phyloP scores from a whole-genome alignment of 2,797 vertebrate genomes.

The Ciconia nigra region DNA sequence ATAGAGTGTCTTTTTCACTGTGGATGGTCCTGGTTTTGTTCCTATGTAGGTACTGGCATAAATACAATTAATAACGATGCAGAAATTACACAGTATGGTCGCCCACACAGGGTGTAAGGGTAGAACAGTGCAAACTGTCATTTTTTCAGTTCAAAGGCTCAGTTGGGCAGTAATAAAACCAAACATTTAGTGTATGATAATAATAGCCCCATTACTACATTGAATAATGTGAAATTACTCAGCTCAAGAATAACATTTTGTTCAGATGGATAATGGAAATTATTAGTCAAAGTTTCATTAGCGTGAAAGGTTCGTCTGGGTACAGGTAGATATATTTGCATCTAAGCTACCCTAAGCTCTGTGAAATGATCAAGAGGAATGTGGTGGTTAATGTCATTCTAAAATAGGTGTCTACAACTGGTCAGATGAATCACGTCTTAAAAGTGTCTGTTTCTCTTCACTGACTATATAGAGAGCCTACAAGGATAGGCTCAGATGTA shows the following conservation, averaged over 20 bases:
- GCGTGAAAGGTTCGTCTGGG: not conserved
- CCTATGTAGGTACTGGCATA: not conserved
- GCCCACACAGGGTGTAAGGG: accelerated
- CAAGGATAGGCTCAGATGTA: not conserved
- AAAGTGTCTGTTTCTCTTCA: not conserved
- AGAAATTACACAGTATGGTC: not conserved
- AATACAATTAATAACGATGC: not conserved
- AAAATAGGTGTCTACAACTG: not conserved
- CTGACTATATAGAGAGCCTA: not conserved
- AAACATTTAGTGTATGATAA: not conserved
- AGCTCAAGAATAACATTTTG: not conserved
- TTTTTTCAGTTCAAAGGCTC: not conserved
- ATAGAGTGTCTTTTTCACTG: not conserved
- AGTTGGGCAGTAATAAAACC: not conserved
- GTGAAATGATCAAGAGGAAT: not conserved
- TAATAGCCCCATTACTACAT: not conserved
- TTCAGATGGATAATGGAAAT: not conserved
- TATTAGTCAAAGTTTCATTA: not conserved
- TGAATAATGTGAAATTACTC: not conserved
- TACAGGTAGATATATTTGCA: not conserved
- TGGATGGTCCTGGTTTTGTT: not conserved
- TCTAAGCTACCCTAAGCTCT: not conserved
- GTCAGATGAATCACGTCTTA: not conserved
- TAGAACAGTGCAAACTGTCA: not conserved
- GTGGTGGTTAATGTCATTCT: not conserved